A percentile compares a stretch with the other conserved stretches of the same genome.
phyloP scores from a whole-genome alignment of 1,140 invertebrate genomes.

The Drosophila mauritiana region DNA sequence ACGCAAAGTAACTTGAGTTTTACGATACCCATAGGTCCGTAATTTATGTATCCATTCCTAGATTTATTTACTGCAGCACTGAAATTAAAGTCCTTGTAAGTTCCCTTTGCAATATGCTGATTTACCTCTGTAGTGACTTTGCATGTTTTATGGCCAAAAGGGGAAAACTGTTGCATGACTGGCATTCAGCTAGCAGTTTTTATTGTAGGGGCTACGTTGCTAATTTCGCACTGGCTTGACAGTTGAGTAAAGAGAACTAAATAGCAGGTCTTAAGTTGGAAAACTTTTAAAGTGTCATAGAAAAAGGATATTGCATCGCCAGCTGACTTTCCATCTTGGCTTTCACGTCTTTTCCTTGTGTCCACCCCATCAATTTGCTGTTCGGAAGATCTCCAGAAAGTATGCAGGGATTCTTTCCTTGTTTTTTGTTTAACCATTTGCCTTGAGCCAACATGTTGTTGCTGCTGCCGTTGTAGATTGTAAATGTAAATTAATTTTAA shows the following conservation, averaged over 20 bases:
- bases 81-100: background rate
- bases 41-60: background rate
- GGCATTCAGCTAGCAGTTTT: slow-evolving; percentile 33
- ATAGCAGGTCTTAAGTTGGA: background rate
- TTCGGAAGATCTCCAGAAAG: slow-evolving; percentile 47
- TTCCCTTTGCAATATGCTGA: slow-evolving; percentile 14
- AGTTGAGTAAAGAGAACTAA: slow-evolving; percentile 53
- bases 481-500: slow-evolving; percentile 71
- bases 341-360: slow-evolving; percentile 15
- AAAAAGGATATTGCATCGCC: background rate
- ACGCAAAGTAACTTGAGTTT: background rate
- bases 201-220: slow-evolving; percentile 56
- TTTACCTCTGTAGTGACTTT: slow-evolving; percentile 43
- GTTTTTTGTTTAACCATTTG: slow-evolving; percentile 37
- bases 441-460: slow-evolving; percentile 33
- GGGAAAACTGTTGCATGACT: slow-evolving; percentile 67
- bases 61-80: slow-evolving; percentile 1
- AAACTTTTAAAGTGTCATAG: slow-evolving; percentile 30
- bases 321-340: slow-evolving; percentile 26
- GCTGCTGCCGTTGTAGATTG: slow-evolving; percentile 36
- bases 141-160: slow-evolving; percentile 46
- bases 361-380: slow-evolving; percentile 39
- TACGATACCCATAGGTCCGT: no score
- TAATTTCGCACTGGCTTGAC: slow-evolving; percentile 75
- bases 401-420: slow-evolving; percentile 32